These are phyloP conservation scores for Callimorpha dominula DNA, from an alignment of 2,888 invertebrate genomes.

Conservation along the genomic window DNA sequence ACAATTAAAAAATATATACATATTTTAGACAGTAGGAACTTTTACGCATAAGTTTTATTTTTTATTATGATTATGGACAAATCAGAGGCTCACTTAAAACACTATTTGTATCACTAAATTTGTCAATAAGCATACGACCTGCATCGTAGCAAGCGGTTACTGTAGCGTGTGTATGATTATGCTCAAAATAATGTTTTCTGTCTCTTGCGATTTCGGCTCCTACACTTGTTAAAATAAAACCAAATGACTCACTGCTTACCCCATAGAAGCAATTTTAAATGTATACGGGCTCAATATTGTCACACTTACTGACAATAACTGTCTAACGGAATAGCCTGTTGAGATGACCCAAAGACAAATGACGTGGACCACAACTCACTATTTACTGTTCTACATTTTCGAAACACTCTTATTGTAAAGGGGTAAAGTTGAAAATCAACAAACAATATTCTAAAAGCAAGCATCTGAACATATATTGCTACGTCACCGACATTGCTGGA, in stretches of 20 bases:
- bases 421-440: constrained; percentile 17
- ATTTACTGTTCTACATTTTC: neutral
- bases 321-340: constrained; percentile 52
- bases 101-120: too few relatives aligned
- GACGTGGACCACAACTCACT: constrained; percentile 29
- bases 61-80: neutral
- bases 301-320: constrained; percentile 49
- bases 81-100: neutral
- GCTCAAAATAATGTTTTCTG: too few relatives aligned
- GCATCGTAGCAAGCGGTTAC: too few relatives aligned
- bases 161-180: too few relatives aligned
- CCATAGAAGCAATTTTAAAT: constrained; percentile 7
- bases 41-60: neutral
- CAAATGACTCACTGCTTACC: constrained; percentile 22
- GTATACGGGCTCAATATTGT: constrained; percentile 40
- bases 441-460: neutral
- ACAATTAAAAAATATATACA: neutral
- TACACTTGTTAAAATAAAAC: constrained; percentile 3
- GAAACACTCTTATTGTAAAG: constrained; percentile 11
- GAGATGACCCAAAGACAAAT: constrained; percentile 60
- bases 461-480: constrained; percentile 46
- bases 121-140: too few relatives aligned
- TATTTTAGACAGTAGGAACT: neutral
- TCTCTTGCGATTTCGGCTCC: neutral
- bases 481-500: constrained; percentile 56